A percentile compares a stretch with the other conserved stretches of the same genome.
Conservation (phyloP, 2,113 vertebrate genomes). For the Catharus minimus region DNA sequence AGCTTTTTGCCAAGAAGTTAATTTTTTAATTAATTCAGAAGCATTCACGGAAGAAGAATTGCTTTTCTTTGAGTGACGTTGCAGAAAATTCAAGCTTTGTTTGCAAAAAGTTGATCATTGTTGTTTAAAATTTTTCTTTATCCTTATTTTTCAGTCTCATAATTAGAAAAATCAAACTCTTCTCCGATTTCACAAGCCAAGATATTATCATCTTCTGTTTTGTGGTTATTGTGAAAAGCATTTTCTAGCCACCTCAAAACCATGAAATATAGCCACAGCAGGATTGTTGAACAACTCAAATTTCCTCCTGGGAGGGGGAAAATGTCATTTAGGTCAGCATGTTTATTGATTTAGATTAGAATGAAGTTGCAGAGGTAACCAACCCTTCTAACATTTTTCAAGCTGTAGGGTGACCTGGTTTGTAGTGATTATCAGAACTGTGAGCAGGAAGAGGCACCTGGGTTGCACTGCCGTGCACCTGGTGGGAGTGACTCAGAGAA, state of each 20-base stretch:
- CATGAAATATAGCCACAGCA: background rate
- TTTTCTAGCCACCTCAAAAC: background rate
- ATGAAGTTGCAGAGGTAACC: background rate
- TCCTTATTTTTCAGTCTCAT: background rate
- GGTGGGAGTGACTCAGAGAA: background rate
- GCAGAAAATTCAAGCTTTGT: background rate
- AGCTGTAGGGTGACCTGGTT: background rate
- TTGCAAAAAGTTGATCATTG: background rate
- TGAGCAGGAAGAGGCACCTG: background rate
- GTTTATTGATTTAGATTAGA: background rate
- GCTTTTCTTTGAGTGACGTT: background rate
- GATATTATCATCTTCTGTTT: background rate
- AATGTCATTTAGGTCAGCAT: fast-evolving
- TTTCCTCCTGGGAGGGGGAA: background rate
- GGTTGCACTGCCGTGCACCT: background rate
- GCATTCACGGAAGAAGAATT: background rate
- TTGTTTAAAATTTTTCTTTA: background rate
- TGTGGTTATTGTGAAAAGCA: background rate
- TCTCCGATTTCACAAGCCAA: background rate
- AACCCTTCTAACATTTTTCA: background rate
- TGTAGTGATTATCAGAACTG: background rate
- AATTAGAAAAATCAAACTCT: background rate
- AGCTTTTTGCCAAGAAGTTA: background rate
- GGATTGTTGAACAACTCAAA: background rate
- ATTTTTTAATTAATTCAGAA: background rate